phyloP scores from a whole-genome alignment of 2,113 vertebrate species.

The Syngnathus floridae region DNA sequence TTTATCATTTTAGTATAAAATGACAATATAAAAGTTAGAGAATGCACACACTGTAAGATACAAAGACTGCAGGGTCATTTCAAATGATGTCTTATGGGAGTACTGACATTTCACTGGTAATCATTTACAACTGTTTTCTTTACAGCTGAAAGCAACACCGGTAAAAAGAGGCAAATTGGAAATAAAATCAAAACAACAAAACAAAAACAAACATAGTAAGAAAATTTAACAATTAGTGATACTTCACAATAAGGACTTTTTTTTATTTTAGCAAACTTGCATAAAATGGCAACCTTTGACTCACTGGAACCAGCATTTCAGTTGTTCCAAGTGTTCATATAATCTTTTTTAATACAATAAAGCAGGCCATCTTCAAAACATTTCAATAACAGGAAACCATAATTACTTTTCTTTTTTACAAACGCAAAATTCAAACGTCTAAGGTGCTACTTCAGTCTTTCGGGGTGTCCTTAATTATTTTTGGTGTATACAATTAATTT shows the following conservation, averaged over 20 bases:
- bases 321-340: constrained; percentile 55
- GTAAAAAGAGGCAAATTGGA: constrained; percentile 69
- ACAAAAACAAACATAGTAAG: constrained; percentile 91
- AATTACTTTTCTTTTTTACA: constrained; percentile 58
- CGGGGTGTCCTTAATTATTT: constrained; percentile 83
- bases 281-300: constrained; percentile 68
- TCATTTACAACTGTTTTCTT: constrained; percentile 75
- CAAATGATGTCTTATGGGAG: constrained; percentile 85
- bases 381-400: constrained; percentile 47
- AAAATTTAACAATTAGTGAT: constrained; percentile 92
- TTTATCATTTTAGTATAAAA: constrained; percentile 82
- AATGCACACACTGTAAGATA: constrained; percentile 94
- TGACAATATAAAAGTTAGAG: constrained; percentile 96
- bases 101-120: constrained; percentile 85
- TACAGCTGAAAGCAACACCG: constrained; percentile 55
- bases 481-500: constrained; percentile 87
- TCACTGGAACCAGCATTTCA: constrained; percentile 67
- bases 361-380: constrained; percentile 59
- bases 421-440: constrained; percentile 60
- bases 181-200: constrained; percentile 61
- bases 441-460: constrained; percentile 93
- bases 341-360: constrained; percentile 51
- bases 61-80: constrained; percentile 92
- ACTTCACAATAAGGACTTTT: constrained; percentile 83
- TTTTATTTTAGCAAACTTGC: constrained; percentile 62